Conservation (phyloP, 2,888 invertebrate genomes). For the Dynastes hyllus region DNA sequence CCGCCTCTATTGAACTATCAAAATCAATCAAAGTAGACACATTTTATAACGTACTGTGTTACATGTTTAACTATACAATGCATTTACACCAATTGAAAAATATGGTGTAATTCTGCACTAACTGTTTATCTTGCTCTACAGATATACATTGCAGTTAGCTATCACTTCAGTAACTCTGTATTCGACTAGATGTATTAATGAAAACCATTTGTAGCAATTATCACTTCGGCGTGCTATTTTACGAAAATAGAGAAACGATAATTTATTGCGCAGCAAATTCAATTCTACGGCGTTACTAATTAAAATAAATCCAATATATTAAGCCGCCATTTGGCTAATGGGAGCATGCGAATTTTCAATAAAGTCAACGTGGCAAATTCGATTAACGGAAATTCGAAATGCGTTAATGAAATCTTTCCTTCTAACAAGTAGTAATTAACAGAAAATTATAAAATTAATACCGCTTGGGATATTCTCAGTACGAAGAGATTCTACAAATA, state of each 20-base stretch:
- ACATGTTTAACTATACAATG: no score
- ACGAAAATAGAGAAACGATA: conserved; percentile 12
- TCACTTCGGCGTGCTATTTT: conserved; percentile 4
- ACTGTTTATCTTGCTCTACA: conserved; percentile 7
- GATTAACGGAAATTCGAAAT: conserved; percentile 3
- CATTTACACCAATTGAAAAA: neutral
- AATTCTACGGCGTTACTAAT: conserved; percentile 12
- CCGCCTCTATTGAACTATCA: neutral
- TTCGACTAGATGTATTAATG: conserved; percentile 9
- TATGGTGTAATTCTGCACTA: neutral
- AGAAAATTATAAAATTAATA: neutral
- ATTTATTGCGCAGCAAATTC: conserved; percentile 9
- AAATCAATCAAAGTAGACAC: neutral
- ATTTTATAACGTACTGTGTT: neutral
- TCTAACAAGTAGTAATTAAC: neutral
- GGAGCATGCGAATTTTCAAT: neutral
- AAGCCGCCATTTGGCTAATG: neutral
- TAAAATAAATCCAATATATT: neutral
- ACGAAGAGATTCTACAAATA: neutral
- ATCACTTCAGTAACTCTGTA: neutral
- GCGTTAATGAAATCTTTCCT: conserved; percentile 4
- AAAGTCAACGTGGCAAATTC: neutral
- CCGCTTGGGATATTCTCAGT: neutral
- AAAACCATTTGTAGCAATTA: conserved; percentile 32
- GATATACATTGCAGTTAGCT: neutral